A percentile compares a stretch with the other conserved stretches of the same genome.
These are phyloP conservation scores for Pangasius mekongensis DNA, from an alignment of 2,797 vertebrate genomes.

Conservation along the genomic window DNA sequence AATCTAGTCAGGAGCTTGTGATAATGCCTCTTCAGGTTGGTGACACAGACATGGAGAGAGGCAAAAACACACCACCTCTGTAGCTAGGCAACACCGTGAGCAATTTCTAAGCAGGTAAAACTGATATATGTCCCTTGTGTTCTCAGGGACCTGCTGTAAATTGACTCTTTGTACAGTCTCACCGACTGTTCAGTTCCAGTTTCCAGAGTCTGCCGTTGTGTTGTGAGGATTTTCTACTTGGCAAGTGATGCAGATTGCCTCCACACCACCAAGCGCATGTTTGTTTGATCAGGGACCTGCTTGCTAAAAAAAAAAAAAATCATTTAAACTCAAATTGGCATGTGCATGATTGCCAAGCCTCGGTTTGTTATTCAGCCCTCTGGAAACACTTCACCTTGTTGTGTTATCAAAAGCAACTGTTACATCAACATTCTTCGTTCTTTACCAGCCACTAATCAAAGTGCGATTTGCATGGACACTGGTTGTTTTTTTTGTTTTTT, in stretches of 20 bases:
- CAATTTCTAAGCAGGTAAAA: constrained; percentile 64
- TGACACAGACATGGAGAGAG: constrained; percentile 40
- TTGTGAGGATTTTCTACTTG: constrained; percentile 28
- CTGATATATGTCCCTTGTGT: constrained; percentile 41
- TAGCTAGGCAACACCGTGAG: constrained; percentile 72
- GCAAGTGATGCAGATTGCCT: background rate
- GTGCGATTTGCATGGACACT: constrained; percentile 71
- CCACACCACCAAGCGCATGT: background rate
- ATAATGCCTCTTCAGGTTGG: constrained; percentile 73
- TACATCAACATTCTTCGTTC: constrained; percentile 74
- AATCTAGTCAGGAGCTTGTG: constrained; percentile 76
- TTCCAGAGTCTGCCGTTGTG: background rate
- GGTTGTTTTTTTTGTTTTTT: constrained; percentile 64
- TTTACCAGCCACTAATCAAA: constrained; percentile 67
- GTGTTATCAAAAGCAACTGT: constrained; percentile 64
- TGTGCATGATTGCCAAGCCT: constrained; percentile 23
- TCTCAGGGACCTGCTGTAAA: constrained; percentile 3
- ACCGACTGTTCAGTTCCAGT: background rate
- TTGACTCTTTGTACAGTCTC: background rate
- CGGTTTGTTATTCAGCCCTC: constrained; percentile 23
- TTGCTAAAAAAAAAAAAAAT: constrained; percentile 1
- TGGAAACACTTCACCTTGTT: constrained; percentile 3
- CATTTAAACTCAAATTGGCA: constrained; percentile 32
- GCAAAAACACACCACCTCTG: constrained; percentile 58
- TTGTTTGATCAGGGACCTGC: constrained; percentile 20